Conservation (phyloP, 1,140 invertebrate species). For the Drosophila melanica region DNA sequence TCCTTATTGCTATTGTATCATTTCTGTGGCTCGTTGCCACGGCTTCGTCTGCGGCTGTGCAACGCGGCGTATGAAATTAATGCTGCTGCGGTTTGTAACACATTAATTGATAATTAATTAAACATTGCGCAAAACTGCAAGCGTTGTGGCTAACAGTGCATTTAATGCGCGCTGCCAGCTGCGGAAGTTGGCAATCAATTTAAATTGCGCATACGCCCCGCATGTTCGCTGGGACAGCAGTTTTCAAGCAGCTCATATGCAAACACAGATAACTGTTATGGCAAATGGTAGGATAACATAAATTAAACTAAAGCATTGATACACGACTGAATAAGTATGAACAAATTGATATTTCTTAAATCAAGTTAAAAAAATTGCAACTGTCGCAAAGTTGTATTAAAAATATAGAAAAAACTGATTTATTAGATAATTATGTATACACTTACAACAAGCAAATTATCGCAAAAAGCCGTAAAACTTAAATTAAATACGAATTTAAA, state of each 20-base stretch:
- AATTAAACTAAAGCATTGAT: neutral
- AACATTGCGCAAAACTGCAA: conserved; percentile 73
- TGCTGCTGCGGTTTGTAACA: conserved; percentile 76
- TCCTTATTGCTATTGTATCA: conserved; percentile 8
- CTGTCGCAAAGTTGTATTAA: too few relatives aligned
- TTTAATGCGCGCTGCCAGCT: conserved; percentile 28
- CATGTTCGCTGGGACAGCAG: neutral
- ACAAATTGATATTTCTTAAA: too few relatives aligned
- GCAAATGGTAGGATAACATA: neutral
- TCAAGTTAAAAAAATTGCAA: too few relatives aligned
- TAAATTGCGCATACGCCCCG: conserved; percentile 27
- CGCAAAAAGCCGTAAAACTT: too few relatives aligned
- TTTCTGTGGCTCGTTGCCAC: neutral
- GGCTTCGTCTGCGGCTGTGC: conserved; percentile 57
- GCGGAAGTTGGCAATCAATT: conserved; percentile 35
- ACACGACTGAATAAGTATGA: neutral
- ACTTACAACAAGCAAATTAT: too few relatives aligned
- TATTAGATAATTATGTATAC: too few relatives aligned
- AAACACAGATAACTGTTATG: neutral
- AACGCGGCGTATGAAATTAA: conserved; percentile 77
- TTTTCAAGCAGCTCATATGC: neutral
- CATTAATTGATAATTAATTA: conserved; percentile 82
- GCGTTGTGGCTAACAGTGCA: conserved; percentile 66
- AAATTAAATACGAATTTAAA: too few relatives aligned
- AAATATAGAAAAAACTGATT: too few relatives aligned